Conservation (phyloP, 2,888 invertebrate genomes). For the Amblyteles armatorius region DNA sequence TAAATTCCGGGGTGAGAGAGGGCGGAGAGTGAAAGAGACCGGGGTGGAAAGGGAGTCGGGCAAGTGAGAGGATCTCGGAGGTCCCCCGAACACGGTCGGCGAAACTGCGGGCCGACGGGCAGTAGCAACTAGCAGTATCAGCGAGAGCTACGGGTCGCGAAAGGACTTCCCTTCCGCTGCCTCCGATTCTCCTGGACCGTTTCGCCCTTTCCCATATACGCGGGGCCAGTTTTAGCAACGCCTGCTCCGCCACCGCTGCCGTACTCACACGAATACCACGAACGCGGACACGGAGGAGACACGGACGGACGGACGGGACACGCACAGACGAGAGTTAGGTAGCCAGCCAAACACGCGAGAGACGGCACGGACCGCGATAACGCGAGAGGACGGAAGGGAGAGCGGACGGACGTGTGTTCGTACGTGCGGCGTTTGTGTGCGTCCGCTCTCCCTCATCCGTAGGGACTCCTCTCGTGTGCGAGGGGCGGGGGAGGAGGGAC, state of each 20-base stretch:
- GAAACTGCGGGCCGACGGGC: constrained; percentile 46
- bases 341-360: constrained; percentile 52
- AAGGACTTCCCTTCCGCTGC: constrained; percentile 39
- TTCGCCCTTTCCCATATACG: constrained; percentile 50
- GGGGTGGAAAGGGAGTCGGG: constrained; percentile 30
- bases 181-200: constrained; percentile 15
- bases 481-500: background rate
- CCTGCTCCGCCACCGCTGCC: constrained; percentile 38
- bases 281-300: constrained; percentile 17
- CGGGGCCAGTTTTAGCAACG: constrained; percentile 65
- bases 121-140: constrained; percentile 45
- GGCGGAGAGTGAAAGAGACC: constrained; percentile 35
- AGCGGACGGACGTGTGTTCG: constrained; percentile 41
- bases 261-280: constrained; percentile 3
- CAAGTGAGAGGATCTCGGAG: constrained; percentile 1
- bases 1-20: constrained; percentile 63
- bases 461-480: constrained; percentile 14
- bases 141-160: constrained; percentile 51
- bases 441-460: background rate
- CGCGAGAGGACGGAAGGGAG: constrained; percentile 37
- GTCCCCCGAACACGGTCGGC: constrained; percentile 22
- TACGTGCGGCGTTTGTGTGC: constrained; percentile 12
- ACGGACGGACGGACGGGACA: constrained; percentile 22
- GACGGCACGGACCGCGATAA: constrained; percentile 11
- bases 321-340: constrained; percentile 46